Conservation (phyloP, 2,113 vertebrate genomes). For the Melanocharis versteri region DNA sequence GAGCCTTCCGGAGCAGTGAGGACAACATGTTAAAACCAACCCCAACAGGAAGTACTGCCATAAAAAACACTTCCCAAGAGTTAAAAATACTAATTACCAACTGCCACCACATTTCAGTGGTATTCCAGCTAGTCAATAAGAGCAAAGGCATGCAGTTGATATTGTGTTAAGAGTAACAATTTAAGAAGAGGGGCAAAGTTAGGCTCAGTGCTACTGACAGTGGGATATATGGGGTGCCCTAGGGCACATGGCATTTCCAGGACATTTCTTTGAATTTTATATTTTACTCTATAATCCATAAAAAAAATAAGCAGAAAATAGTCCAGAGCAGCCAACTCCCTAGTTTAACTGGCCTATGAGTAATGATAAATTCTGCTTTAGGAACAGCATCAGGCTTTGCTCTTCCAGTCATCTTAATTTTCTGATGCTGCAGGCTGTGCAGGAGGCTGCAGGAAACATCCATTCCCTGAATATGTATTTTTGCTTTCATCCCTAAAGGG, state of each 20-base stretch:
- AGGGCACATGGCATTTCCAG: background rate
- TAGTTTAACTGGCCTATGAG: background rate
- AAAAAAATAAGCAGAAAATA: background rate
- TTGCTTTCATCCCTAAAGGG: background rate
- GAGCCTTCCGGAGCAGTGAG: background rate
- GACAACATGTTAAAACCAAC: background rate
- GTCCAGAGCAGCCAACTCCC: background rate
- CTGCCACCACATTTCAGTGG: background rate
- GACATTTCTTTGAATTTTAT: background rate
- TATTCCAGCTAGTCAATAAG: background rate
- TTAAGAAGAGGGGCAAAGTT: background rate
- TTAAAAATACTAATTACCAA: background rate
- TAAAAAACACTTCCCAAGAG: background rate
- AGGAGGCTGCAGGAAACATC: background rate
- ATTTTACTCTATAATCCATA: background rate
- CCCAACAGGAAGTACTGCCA: background rate
- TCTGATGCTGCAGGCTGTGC: background rate
- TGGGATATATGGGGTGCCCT: background rate
- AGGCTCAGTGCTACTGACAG: background rate
- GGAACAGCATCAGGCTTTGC: background rate
- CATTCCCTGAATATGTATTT: background rate
- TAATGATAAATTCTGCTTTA: background rate
- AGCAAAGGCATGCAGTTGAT: background rate
- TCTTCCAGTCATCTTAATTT: background rate
- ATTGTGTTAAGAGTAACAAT: background rate